Conservation (phyloP, 2,797 vertebrate genomes). For the Paguma larvata region DNA sequence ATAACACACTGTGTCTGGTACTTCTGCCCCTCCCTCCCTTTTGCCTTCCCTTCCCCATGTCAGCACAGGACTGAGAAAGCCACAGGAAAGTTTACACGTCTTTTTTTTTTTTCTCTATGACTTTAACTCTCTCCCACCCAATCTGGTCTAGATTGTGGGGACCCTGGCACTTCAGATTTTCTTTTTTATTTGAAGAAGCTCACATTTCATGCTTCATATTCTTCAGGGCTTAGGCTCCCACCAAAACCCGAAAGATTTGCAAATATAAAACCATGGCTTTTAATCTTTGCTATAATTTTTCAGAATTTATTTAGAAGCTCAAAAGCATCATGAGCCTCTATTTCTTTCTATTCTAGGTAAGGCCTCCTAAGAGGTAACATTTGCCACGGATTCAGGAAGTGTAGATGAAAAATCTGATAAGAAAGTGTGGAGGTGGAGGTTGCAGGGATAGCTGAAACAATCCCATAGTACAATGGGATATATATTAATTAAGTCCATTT, state of each 20-base stretch:
- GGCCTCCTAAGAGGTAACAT: slow-evolving; percentile 2
- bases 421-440: not conserved
- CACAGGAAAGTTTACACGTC: not conserved
- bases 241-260: not conserved
- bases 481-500: not conserved
- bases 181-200: slow-evolving; percentile 2
- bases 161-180: not conserved
- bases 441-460: not conserved
- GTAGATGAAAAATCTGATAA: not conserved
- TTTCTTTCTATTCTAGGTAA: slow-evolving; percentile 46
- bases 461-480: not conserved
- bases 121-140: not conserved
- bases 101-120: not conserved
- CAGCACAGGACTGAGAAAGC: not conserved
- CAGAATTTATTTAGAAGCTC: slow-evolving; percentile 12
- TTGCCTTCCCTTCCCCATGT: not conserved
- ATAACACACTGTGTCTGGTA: not conserved
- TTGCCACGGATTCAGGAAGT: not conserved
- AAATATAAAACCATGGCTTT: slow-evolving; percentile 50
- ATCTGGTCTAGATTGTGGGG: not conserved
- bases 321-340: not conserved
- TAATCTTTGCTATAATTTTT: slow-evolving; percentile 10
- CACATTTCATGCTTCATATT: not conserved
- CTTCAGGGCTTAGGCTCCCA: not conserved
- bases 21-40: not conserved